Percentiles rank a stretch among this genome's conserved stretches.
Conservation (phyloP, 53 echinoderm and acorn worm species). For the Antedon mediterranea region DNA sequence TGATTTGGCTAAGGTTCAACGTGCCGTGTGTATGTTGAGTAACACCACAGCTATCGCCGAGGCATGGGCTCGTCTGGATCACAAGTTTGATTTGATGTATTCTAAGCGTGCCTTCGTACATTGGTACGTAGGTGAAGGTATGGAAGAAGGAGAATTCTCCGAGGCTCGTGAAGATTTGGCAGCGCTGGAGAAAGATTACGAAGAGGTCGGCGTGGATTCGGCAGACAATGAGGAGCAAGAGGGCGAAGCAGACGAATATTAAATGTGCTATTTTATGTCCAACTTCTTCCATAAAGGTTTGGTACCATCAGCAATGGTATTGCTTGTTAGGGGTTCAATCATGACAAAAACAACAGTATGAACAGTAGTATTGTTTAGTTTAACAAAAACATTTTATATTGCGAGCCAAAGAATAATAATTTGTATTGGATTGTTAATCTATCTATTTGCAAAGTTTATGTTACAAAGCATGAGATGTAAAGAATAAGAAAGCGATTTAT, state of each 20-base stretch:
- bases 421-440: too few species aligned
- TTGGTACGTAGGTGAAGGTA: slow-evolving; percentile 3
- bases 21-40: neutral
- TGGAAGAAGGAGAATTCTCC: slow-evolving; percentile 13
- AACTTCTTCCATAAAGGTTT: too few species aligned
- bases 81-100: neutral
- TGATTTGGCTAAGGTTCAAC: neutral
- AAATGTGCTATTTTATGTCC: neutral
- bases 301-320: too few species aligned
- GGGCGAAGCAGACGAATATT: neutral
- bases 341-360: too few species aligned
- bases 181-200: slow-evolving; percentile 19
- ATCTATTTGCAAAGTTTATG: too few species aligned
- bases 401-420: too few species aligned
- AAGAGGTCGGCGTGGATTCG: slow-evolving; percentile 33
- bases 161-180: slow-evolving; percentile 11
- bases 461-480: too few species aligned
- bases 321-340: too few species aligned
- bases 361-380: too few species aligned
- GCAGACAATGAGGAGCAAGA: slow-evolving; percentile 23
- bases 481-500: too few species aligned
- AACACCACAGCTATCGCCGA: neutral
- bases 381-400: too few species aligned
- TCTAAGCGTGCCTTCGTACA: neutral
- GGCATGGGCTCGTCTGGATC: neutral